Conservation (phyloP, 2,888 invertebrate genomes). For the Thymelicus lineola region DNA sequence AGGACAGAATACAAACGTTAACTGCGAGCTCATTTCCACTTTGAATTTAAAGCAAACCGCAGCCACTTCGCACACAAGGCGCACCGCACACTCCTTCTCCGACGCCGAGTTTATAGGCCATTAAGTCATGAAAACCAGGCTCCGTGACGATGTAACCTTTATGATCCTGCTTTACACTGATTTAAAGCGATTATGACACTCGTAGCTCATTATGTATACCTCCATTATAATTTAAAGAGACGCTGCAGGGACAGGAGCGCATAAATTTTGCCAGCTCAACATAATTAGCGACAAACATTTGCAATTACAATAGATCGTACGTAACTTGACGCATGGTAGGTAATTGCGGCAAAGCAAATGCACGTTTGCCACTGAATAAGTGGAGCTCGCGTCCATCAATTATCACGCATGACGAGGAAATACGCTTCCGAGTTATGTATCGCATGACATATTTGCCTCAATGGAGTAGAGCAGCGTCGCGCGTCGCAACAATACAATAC, state of each 20-base stretch:
- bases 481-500: conserved; percentile 62
- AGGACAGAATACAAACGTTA: conserved; percentile 62
- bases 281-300: conserved; percentile 27
- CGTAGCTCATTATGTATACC: conserved; percentile 19
- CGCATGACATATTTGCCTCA: conserved; percentile 74
- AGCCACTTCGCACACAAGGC: conserved; percentile 59
- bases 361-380: conserved; percentile 68
- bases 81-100: conserved; percentile 44
- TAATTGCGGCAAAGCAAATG: conserved; percentile 53
- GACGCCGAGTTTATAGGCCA: conserved; percentile 48
- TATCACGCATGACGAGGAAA: conserved; percentile 66
- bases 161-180: conserved; percentile 36
- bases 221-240: conserved; percentile 14
- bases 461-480: conserved; percentile 68
- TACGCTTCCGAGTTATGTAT: conserved; percentile 67
- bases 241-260: not conserved
- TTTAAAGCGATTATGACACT: conserved; percentile 26
- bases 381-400: conserved; percentile 68
- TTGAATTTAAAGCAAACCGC: conserved; percentile 70
- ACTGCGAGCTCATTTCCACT: conserved; percentile 73
- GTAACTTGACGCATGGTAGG: conserved; percentile 32
- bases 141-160: conserved; percentile 42
- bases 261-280: conserved; percentile 4
- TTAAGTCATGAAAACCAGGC: conserved; percentile 48
- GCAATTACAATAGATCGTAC: conserved; percentile 27